Base-by-base conservation (phyloP, 2,888 invertebrate species). In the Nephrotoma flavescens region DNA sequence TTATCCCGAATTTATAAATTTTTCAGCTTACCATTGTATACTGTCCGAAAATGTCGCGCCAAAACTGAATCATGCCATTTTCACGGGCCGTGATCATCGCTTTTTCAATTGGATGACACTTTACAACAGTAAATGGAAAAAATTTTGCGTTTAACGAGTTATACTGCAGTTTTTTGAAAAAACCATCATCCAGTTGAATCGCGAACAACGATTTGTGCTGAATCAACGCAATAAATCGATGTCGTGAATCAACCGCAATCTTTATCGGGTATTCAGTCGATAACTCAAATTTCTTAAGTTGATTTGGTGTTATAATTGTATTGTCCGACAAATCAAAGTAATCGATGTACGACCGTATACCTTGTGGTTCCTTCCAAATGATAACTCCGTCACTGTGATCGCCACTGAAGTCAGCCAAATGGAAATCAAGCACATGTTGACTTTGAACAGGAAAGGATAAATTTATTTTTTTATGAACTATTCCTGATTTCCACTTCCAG, bases 401-500 rank as follows among this genome's bases (percentile, higher is more conserved):
- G 11, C 52, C 87, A 83, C 86, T 85, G 19, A 90, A 87, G 87
- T 90, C 89, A 0, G 90, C 85, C 3, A 91, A 87, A 87, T 90
- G 89, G 88, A 90, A 91, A 41, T 89, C 90, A 2, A 88, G 41
- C 9, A 90, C 41, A 85, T 45, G 41, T 57, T 15, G n/a, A 15
- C n/a, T 57, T 7, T 4, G 15, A 15, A 11, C 57, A 7, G 52
- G 41, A 31, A 41, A 31, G 9, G n/a, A 6, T 42, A 87, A 19
- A 88, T 47, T 87, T 89, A 92, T 89, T 89, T 92, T 92, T 52
- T 91, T 90, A 41, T 92, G 90, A 41, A 93, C 91, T 5, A 92
- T 90, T 11, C 93, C 93, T 7, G 92, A 93, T 86, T 93, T 92
- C 94, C 95, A 95, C 85, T 94, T 92, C 94, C 95, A 95, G 42